Evolutionary conservation across 1,140 invertebrate genomes (phyloP).

Genomic region (Mercenaria mercenaria): DNA sequence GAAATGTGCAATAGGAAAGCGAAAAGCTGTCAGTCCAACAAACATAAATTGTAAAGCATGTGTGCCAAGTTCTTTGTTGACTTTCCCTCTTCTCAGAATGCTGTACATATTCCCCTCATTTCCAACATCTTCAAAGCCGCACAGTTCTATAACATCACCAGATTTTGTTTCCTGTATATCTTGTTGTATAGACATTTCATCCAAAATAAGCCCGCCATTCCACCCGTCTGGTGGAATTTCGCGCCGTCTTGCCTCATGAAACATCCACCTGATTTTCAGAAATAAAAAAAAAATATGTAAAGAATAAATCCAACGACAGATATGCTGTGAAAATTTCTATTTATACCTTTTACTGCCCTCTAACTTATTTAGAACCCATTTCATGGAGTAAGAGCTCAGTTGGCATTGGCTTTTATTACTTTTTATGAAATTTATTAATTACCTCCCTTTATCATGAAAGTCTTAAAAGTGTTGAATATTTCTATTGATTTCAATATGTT

Average conservation of each 20-base stretch:
- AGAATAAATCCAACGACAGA: background rate
- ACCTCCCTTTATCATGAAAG: too few species aligned
- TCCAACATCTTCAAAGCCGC: conserved; percentile 18
- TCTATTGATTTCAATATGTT: too few species aligned
- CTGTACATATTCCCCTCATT: conserved; percentile 4
- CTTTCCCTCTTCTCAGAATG: conserved; percentile 14
- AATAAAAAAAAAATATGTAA: background rate
- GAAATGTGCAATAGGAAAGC: conserved; percentile 52
- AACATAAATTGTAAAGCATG: conserved; percentile 40
- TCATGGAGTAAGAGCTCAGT: too few species aligned
- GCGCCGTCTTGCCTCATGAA: background rate
- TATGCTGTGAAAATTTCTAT: background rate
- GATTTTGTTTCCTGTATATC: conserved; percentile 17
- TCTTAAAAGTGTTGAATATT: background rate
- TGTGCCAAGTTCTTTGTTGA: background rate
- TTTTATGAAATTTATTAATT: too few species aligned
- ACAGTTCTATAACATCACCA: conserved; percentile 13
- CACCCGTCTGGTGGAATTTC: background rate
- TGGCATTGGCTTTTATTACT: too few species aligned
- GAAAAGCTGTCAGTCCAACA: conserved; percentile 47
- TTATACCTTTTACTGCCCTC: background rate
- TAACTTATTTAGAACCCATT: background rate
- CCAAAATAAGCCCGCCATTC: conserved; percentile 26
- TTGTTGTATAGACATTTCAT: conserved; percentile 61
- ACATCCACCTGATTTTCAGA: conserved; percentile 56